Percentiles rank a stretch among this genome's conserved stretches.
phyloP scores from a whole-genome alignment of 2,888 invertebrate genomes.

The Meloe dianella region DNA sequence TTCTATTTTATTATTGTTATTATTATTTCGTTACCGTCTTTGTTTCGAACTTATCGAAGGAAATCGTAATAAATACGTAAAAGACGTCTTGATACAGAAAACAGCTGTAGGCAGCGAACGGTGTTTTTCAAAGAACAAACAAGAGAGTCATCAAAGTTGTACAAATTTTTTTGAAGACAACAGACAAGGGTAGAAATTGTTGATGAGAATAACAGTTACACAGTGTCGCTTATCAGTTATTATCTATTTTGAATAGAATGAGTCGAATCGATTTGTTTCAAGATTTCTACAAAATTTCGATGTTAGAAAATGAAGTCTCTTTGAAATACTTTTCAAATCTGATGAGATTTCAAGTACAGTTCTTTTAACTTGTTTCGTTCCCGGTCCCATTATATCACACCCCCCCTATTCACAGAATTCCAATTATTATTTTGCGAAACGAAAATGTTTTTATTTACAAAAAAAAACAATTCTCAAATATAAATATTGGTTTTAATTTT shows the following conservation, averaged over 20 bases:
- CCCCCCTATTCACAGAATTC: neutral
- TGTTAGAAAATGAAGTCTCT: neutral
- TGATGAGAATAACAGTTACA: neutral
- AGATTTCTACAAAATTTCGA: neutral
- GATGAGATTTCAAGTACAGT: constrained; percentile 7
- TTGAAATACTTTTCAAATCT: constrained; percentile 6
- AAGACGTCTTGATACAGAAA: neutral
- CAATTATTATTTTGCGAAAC: neutral
- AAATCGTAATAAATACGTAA: neutral
- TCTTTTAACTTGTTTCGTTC: neutral
- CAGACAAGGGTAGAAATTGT: neutral
- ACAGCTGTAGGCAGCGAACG: neutral
- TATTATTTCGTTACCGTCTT: no score
- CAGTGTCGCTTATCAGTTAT: neutral
- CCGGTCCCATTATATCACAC: neutral
- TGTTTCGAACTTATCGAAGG: neutral
- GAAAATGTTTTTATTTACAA: neutral
- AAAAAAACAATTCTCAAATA: neutral
- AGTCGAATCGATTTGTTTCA: constrained; percentile 5
- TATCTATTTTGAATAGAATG: neutral
- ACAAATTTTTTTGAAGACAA: neutral
- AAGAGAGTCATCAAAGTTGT: neutral
- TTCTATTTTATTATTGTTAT: neutral
- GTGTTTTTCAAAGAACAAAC: neutral
- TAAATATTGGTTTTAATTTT: no score